Conservation (phyloP, 53 echinoderm and acorn worm genomes). For the Holothuria scabra region DNA sequence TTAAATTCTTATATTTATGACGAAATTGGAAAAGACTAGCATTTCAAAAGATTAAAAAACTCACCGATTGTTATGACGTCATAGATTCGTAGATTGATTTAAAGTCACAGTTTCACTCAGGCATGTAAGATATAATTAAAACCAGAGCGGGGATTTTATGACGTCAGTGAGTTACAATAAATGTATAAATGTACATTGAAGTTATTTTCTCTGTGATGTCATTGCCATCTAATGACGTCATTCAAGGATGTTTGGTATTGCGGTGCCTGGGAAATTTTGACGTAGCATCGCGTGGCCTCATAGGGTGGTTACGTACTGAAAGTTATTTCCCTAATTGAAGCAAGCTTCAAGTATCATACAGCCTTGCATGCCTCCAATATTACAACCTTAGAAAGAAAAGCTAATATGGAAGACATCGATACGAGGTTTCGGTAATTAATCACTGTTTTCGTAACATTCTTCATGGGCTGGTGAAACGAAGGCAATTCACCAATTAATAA, state of each 20-base stretch:
- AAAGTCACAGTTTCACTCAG: background rate
- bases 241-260: background rate
- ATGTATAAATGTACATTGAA: slow-evolving; percentile 3
- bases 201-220: slow-evolving; percentile 29
- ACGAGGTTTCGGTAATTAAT: no score
- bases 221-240: slow-evolving; percentile 23
- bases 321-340: slow-evolving; percentile 22
- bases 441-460: no score
- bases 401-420: no score
- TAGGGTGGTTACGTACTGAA: background rate
- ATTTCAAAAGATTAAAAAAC: no score
- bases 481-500: no score
- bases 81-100: no score
- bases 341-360: slow-evolving; percentile 36
- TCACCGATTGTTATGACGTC: no score
- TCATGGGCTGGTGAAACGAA: no score
- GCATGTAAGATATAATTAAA: slow-evolving; percentile 20
- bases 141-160: slow-evolving; percentile 1
- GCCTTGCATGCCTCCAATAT: background rate
- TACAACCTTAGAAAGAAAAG: no score
- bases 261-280: slow-evolving; percentile 12
- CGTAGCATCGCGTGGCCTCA: background rate
- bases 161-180: slow-evolving; percentile 30
- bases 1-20: no score
- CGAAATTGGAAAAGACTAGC: no score